Conservation (phyloP, 2,797 vertebrate genomes). For the Pipistrellus nathusii region DNA sequence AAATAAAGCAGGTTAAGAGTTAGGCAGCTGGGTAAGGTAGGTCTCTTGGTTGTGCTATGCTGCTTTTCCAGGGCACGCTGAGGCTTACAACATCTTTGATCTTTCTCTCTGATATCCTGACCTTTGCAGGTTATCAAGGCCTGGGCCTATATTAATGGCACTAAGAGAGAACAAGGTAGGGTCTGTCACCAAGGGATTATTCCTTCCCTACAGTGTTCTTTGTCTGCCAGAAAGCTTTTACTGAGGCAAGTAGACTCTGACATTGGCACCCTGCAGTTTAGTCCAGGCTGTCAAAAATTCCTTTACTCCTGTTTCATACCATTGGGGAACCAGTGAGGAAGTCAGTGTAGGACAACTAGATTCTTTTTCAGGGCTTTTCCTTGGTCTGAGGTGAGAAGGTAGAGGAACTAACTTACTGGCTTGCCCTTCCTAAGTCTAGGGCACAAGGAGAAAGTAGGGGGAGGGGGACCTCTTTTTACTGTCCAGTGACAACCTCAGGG, state of each 20-base stretch:
- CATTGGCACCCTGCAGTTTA: conserved; percentile 38
- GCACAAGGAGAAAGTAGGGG: conserved; percentile 24
- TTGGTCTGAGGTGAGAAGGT: conserved; percentile 40
- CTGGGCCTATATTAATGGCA: conserved; percentile 5
- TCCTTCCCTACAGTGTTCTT: conserved; percentile 21
- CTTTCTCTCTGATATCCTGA: conserved; percentile 30
- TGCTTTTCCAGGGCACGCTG: neutral
- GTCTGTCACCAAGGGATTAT: neutral
- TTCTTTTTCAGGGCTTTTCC: neutral
- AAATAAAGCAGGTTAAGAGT: neutral
- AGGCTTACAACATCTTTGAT: conserved; percentile 59
- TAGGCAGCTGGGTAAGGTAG: neutral
- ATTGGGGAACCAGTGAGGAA: conserved; percentile 35
- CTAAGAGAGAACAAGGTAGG: conserved; percentile 42
- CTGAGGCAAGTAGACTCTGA: conserved; percentile 52
- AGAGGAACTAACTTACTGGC: conserved; percentile 31
- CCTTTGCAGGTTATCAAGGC: conserved; percentile 57
- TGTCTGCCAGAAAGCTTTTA: conserved; percentile 30
- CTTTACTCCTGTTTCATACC: neutral
- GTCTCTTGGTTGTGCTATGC: neutral
- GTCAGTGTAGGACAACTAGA: neutral
- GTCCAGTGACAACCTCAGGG: neutral
- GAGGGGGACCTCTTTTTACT: conserved; percentile 42
- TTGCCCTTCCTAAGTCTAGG: conserved; percentile 44
- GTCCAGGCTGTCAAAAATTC: conserved; percentile 30